Evolutionary conservation across 1,140 invertebrate species (phyloP).

Genomic region (Ooceraea biroi): DNA sequence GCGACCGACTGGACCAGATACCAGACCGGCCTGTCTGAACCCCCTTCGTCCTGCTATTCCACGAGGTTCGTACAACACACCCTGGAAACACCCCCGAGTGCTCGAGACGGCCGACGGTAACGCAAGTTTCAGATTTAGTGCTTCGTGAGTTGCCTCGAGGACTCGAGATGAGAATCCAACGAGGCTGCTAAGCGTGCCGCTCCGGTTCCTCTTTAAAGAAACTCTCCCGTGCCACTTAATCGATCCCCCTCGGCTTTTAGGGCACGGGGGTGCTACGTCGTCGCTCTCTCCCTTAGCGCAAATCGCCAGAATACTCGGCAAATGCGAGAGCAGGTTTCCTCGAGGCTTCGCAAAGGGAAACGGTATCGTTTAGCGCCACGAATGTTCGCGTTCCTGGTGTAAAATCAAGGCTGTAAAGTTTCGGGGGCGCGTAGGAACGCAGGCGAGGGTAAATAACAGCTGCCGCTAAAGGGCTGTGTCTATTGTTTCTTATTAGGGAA

Average conservation of each 20-base stretch:
- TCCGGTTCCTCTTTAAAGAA: constrained; percentile 72
- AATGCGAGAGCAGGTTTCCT: constrained; percentile 46
- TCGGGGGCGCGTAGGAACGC: too few species aligned
- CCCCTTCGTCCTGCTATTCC: constrained; percentile 36
- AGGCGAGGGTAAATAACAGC: background rate
- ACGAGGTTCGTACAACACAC: constrained; percentile 51
- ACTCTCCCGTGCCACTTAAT: constrained; percentile 73
- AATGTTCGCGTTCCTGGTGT: background rate
- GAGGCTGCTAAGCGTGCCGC: constrained; percentile 70
- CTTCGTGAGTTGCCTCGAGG: constrained; percentile 67
- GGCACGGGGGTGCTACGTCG: constrained; percentile 39
- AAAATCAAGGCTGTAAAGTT: constrained; percentile 2
- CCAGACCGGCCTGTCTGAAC: background rate
- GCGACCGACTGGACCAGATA: constrained; percentile 41
- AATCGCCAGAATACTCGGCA: background rate
- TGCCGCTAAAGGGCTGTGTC: background rate
- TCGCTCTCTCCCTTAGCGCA: background rate
- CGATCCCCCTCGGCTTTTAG: constrained; percentile 68
- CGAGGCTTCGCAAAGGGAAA: background rate
- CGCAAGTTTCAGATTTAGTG: constrained; percentile 71
- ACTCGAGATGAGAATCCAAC: constrained; percentile 70
- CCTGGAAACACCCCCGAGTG: constrained; percentile 62
- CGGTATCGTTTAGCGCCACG: constrained; percentile 5
- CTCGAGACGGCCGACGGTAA: constrained; percentile 51
- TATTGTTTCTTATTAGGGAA: background rate